Conservation (phyloP, 2,888 invertebrate genomes). For the Rhagium mordax region DNA sequence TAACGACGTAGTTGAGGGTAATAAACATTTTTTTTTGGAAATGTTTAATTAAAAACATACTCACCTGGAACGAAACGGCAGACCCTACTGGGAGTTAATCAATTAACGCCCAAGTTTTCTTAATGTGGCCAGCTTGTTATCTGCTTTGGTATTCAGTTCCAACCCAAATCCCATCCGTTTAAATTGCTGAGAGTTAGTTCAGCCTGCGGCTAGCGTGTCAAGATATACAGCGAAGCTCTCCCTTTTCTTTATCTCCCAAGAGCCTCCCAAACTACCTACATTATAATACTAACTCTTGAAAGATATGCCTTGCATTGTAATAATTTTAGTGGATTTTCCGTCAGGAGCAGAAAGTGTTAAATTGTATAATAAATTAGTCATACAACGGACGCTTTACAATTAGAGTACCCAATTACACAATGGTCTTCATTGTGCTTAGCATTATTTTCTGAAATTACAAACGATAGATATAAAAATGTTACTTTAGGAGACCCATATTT, state of each 20-base stretch:
- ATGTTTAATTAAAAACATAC: neutral
- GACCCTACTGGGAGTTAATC: neutral
- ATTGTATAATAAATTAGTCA: neutral
- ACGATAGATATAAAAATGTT: no score
- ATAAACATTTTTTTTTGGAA: no score
- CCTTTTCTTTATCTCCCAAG: constrained; percentile 15
- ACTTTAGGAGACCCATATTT: no score
- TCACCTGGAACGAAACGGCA: neutral
- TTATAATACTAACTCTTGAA: neutral
- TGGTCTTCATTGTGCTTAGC: neutral
- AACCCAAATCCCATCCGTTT: constrained; percentile 1
- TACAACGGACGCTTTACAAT: neutral
- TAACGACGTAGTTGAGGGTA: no score
- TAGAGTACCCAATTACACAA: neutral
- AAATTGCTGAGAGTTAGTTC: neutral
- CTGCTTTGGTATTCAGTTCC: constrained; percentile 4
- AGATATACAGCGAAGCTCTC: constrained; percentile 15
- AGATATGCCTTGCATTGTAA: constrained; percentile 17
- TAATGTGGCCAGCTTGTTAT: constrained; percentile 6
- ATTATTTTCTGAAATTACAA: neutral
- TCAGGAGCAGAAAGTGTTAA: neutral
- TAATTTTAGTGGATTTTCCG: neutral
- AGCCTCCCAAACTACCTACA: constrained; percentile 19
- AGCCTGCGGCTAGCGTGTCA: constrained; percentile 19
- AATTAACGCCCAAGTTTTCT: constrained; percentile 12